Evolutionary conservation across 2,797 vertebrate species (phyloP).

Genomic region (Xiphorhynchus erythropygius): DNA sequence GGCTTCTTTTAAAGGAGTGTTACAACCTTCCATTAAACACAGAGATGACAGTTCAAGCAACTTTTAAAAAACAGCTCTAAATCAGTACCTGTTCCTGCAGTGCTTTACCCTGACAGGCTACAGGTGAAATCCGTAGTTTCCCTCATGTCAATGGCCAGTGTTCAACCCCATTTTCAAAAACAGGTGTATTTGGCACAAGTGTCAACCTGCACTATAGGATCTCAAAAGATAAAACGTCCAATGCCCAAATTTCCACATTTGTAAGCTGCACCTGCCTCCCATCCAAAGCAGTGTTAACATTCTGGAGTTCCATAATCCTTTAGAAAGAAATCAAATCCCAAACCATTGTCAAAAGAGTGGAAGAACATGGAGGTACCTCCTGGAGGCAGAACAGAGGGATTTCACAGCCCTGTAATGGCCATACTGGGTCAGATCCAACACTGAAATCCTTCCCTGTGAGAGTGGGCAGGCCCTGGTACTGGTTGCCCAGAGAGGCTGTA

Average conservation of each 20-base stretch:
- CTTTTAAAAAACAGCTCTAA: not conserved
- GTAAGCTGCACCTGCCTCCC: not conserved
- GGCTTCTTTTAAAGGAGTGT: not conserved
- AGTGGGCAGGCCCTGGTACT: not conserved
- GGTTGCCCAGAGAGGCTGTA: not conserved
- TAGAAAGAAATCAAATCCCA: not conserved
- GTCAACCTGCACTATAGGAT: not conserved
- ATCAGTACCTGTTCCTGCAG: not conserved
- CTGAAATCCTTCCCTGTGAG: not conserved
- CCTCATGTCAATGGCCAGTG: not conserved
- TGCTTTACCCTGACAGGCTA: not conserved
- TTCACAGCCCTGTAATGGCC: rapidly evolving
- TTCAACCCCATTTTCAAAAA: not conserved
- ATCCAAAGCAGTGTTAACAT: not conserved
- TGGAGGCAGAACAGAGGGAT: not conserved
- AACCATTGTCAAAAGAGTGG: not conserved
- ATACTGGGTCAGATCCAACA: not conserved
- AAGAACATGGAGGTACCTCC: not conserved
- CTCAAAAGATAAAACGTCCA: not conserved
- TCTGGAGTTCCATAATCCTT: not conserved
- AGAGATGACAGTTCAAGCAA: not conserved
- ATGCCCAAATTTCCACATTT: not conserved
- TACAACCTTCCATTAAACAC: not conserved
- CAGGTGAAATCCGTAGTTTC: not conserved
- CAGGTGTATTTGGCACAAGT: not conserved